phyloP scores from a whole-genome alignment of 1,140 invertebrate species.

The Rhopalosiphum maidis region DNA sequence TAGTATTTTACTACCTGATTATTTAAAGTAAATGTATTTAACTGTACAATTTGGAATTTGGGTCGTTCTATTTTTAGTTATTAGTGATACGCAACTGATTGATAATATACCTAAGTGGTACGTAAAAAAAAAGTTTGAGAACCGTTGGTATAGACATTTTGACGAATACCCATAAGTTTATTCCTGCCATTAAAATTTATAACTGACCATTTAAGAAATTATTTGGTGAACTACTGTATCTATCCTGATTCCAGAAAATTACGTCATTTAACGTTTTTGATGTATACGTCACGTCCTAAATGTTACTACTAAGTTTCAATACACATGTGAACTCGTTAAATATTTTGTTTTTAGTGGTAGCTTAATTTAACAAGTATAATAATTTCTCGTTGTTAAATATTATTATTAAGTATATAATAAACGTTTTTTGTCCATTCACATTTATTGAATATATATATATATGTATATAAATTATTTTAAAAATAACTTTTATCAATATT shows the following conservation, averaged over 20 bases:
- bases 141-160: neutral
- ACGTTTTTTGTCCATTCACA: neutral
- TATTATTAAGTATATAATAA: neutral
- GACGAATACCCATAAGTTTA: neutral
- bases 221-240: neutral
- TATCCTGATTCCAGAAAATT: neutral
- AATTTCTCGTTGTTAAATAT: neutral
- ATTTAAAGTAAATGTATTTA: too few relatives aligned
- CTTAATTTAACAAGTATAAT: neutral
- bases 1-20: too few relatives aligned
- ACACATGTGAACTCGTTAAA: neutral
- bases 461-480: too few relatives aligned
- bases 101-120: too few relatives aligned
- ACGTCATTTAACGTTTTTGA: neutral
- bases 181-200: neutral
- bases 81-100: too few relatives aligned
- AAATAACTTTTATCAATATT: too few relatives aligned
- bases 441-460: too few relatives aligned
- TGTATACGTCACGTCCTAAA: neutral
- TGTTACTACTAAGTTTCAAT: neutral
- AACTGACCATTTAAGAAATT: neutral
- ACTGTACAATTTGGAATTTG: too few relatives aligned
- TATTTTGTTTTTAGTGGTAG: neutral
- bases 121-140: too few relatives aligned
- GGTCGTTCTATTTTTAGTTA: too few relatives aligned